phyloP scores from a whole-genome alignment of 1,140 invertebrate genomes.

The Goniozus legneri region DNA sequence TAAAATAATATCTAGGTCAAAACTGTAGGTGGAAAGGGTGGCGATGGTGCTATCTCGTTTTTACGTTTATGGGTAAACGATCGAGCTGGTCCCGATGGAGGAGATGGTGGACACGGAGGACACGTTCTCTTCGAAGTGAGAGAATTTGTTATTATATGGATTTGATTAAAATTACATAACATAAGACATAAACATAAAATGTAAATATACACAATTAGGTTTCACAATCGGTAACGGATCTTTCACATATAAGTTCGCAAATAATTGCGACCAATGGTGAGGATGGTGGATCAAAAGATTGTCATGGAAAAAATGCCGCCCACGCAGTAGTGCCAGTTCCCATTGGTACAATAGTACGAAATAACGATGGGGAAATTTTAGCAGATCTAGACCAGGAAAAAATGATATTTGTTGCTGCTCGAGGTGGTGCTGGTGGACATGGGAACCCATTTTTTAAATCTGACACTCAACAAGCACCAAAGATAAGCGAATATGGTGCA shows the following conservation, averaged over 20 bases:
- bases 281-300: conserved; percentile 72
- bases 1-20: conserved; percentile 42
- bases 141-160: conserved; percentile 11
- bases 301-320: conserved; percentile 81
- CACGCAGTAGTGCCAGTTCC: conserved; percentile 81
- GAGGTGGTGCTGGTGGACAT: conserved; percentile 92
- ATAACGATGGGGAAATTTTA: conserved; percentile 61
- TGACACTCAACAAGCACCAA: conserved; percentile 76
- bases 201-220: conserved; percentile 56
- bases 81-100: conserved; percentile 90
- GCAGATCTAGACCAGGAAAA: conserved; percentile 68
- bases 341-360: conserved; percentile 80
- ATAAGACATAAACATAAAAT: background rate
- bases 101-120: conserved; percentile 95
- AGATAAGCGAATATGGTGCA: conserved; percentile 85
- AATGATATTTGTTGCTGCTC: conserved; percentile 86
- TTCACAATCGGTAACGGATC: conserved; percentile 65
- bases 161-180: too few species aligned
- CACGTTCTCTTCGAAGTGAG: conserved; percentile 86
- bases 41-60: conserved; percentile 89
- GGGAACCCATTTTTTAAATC: conserved; percentile 92
- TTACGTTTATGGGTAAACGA: conserved; percentile 75
- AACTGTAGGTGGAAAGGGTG: conserved; percentile 80
- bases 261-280: conserved; percentile 67
- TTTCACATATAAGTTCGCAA: conserved; percentile 65